Base-by-base conservation (phyloP, 53 echinoderm and acorn worm genomes). In the Stichopus horrens region DNA sequence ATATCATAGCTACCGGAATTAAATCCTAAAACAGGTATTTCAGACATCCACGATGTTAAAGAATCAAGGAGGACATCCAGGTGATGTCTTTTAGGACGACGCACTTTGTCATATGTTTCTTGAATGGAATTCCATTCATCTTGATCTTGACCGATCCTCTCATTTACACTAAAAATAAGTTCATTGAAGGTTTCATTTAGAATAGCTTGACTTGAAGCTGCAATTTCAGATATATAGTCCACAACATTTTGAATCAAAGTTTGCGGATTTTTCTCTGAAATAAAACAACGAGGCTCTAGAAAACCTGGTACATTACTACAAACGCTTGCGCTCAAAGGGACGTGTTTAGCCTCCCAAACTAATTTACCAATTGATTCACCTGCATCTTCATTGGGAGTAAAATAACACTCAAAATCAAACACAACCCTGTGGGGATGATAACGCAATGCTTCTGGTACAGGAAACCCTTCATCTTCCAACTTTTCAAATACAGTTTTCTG, bases 271-370 rank as follows among this genome's bases (percentile, higher is more conserved):
- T 57, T 37, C 2, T 14, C 4, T 22, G 68, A 85, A 63, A 65
- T 65, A 14, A 85, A 85, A 58, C 51, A 85, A 23, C 3, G 1
- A 3, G 85, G 85, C 13, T 14, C 65, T 4, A 18, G 54, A 7
- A 5, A 87, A 0, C 54, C 87, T 1, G 84, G 84, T 4, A 93
- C 88, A 19, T 93, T 93, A 22, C 90, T 89, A 5, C 89, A 89
- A 11, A 93, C 80, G 52, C 91, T 89, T 6, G 21, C 74, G 59
- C 93, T 92, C 7, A 88, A 10, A 4, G 86, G 79, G 11, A 83
- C 65, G 65, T 90, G 90, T 8, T 85, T 21, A 0, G 68, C 68
- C 52, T 85, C 65, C 65, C 68, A 85, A 1, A 19, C 52, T 23
- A 85, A 21, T 63, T 85, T 85, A 60, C 55, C 21, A 7, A 23